Evolutionary conservation across 2,888 invertebrate species (phyloP).

Genomic region (Macropis europaea): DNA sequence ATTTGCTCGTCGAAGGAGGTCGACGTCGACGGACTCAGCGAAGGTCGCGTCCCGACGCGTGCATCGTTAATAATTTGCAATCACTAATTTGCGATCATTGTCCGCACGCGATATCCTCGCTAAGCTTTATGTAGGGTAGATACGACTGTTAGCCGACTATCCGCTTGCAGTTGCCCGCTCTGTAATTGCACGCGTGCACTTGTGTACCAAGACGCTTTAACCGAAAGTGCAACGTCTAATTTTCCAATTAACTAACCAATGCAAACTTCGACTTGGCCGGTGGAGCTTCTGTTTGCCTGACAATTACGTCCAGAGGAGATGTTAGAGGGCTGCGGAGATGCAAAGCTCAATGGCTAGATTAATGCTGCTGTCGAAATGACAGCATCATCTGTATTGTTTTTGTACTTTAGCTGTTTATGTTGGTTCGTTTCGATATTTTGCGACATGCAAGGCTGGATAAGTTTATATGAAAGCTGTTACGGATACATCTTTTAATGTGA

Average conservation of each 20-base stretch:
- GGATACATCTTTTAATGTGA: too few species aligned
- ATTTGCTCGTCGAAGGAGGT: constrained; percentile 22
- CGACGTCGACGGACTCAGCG: constrained; percentile 38
- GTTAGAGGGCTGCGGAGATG: not conserved
- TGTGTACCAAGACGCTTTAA: constrained; percentile 47
- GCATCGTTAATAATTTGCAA: constrained; percentile 61
- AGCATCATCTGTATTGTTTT: too few species aligned
- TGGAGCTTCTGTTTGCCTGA: constrained; percentile 27
- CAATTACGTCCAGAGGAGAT: constrained; percentile 20
- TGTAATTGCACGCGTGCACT: constrained; percentile 54
- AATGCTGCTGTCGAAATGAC: not conserved
- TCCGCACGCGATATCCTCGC: constrained; percentile 63
- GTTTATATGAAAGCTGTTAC: too few species aligned
- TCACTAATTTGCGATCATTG: constrained; percentile 64
- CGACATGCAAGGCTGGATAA: too few species aligned
- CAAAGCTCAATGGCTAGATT: not conserved
- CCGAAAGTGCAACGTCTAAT: constrained; percentile 58
- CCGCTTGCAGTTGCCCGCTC: constrained; percentile 40
- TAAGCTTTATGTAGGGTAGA: constrained; percentile 30
- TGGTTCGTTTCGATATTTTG: too few species aligned
- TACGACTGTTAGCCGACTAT: constrained; percentile 38
- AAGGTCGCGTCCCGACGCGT: constrained; percentile 47
- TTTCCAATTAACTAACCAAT: constrained; percentile 59
- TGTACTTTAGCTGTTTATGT: too few species aligned
- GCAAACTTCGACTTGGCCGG: constrained; percentile 42